Evolutionary conservation across 2,888 invertebrate species (phyloP).

Genomic region (Calliopum simillimum): DNA sequence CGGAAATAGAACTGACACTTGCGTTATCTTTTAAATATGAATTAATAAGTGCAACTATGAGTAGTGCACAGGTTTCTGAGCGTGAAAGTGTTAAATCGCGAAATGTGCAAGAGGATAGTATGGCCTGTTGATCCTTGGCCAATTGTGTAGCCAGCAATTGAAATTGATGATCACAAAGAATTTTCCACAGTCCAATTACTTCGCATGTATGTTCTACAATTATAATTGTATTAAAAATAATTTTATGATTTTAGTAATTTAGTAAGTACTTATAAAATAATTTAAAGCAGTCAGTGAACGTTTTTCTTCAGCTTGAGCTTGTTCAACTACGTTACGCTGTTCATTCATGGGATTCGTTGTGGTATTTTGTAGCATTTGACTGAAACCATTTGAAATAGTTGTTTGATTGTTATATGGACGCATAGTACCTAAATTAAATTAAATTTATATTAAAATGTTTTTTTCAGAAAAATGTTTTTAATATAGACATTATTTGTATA

Average conservation of each 20-base stretch:
- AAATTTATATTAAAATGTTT: neutral
- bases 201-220: constrained; percentile 79
- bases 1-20: constrained; percentile 91
- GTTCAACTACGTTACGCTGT: constrained; percentile 63
- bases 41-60: constrained; percentile 88
- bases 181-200: constrained; percentile 92
- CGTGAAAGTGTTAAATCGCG: constrained; percentile 69
- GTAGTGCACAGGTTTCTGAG: constrained; percentile 74
- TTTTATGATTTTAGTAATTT: constrained; percentile 43
- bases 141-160: constrained; percentile 80
- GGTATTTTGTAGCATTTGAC: constrained; percentile 51
- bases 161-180: constrained; percentile 92
- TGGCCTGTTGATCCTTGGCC: constrained; percentile 75
- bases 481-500: no score
- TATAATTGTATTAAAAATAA: neutral
- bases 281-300: constrained; percentile 82
- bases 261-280: constrained; percentile 72
- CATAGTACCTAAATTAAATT: constrained; percentile 47
- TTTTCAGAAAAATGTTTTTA: no score
- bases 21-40: constrained; percentile 96
- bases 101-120: constrained; percentile 73
- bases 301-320: constrained; percentile 76
- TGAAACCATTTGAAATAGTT: constrained; percentile 53
- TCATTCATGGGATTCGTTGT: constrained; percentile 52
- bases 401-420: constrained; percentile 53